phyloP scores from a whole-genome alignment of 2,888 invertebrate genomes.

The Steinernema scapterisci region DNA sequence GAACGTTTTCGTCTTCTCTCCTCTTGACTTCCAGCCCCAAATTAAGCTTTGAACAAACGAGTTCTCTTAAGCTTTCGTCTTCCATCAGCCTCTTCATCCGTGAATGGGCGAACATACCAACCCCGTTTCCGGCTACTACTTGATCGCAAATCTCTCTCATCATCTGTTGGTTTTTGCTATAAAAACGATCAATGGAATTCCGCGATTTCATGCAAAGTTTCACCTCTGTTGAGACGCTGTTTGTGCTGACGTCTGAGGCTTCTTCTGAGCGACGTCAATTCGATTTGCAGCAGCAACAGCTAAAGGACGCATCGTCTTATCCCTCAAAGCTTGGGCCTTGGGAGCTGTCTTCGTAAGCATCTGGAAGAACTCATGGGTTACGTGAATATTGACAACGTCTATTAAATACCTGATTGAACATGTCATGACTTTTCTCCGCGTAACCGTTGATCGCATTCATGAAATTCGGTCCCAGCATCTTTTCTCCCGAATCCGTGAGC shows the following conservation, averaged over 20 bases:
- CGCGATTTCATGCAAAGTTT: too few relatives aligned
- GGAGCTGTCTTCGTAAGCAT: constrained; percentile 65
- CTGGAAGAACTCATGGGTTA: constrained; percentile 38
- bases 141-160: constrained; percentile 67
- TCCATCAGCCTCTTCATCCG: constrained; percentile 79
- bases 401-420: constrained; percentile 57
- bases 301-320: constrained; percentile 63
- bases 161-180: constrained; percentile 66
- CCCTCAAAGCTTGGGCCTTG: constrained; percentile 64
- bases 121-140: constrained; percentile 87
- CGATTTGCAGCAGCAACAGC: constrained; percentile 55
- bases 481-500: constrained; percentile 59
- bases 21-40: constrained; percentile 88
- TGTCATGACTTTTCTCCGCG: constrained; percentile 64
- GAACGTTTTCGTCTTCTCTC: constrained; percentile 88
- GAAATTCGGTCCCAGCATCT: constrained; percentile 60
- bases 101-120: constrained; percentile 88
- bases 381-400: not conserved
- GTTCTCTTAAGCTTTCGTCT: constrained; percentile 94
- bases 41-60: constrained; percentile 92
- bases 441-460: constrained; percentile 65
- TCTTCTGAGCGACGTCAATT: constrained; percentile 60
- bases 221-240: constrained; percentile 26
- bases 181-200: not conserved
- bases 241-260: not conserved